Base-by-base conservation (phyloP, 2,113 vertebrate species). In the Empidonax traillii region DNA sequence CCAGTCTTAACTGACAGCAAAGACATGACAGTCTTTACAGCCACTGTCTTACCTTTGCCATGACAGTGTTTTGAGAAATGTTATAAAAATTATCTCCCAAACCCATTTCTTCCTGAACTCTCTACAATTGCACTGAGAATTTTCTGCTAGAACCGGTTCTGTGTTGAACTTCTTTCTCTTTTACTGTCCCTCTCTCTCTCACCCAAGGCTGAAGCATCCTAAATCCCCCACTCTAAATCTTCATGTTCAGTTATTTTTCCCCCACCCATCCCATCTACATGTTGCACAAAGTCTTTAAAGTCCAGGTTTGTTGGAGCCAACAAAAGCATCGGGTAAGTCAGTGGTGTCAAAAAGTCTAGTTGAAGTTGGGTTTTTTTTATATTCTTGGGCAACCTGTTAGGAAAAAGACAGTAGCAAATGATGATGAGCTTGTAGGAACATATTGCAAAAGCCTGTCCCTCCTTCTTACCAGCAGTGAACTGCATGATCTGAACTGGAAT, bases 361-460 rank as follows among this genome's bases (percentile, higher is more conserved):
- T 71, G 47, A 12, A 30, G 13, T 23, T 7, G 22, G 2, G 55
- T 84, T 87, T 85, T 56, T 58, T 89, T 31, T 1, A 63, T 67
- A 46, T 78, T 72, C 65, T 77, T 85, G 35, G 66, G 65, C 52
- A 94, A 90, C 5, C 30, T 68, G 73, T 33, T 27, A 89, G 79
- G 88, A 53, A 76, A 73, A 84, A 43, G 2, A 2, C 41, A 47
- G 35, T 11, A 73, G 75, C 80, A 88, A 46, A 30, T 33, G 13
- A 24, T 10, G n/a, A 31, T 21, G 39, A 44, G 24, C 30, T 67
- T 12, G 21, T 18, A 71, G 28, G 46, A 80, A 88, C 35, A 16
- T 12, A 37, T 56, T 95, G 87, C 81, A 92, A 94, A 89, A 90
- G 52, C n/a, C 30, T 71, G 44, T 90, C n/a, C 44, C 52, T 92